Evolutionary conservation across 2,113 vertebrate genomes (phyloP), one percentile per base, ranked within the genome.

Genomic region (Caloenas nicobarica): DNA sequence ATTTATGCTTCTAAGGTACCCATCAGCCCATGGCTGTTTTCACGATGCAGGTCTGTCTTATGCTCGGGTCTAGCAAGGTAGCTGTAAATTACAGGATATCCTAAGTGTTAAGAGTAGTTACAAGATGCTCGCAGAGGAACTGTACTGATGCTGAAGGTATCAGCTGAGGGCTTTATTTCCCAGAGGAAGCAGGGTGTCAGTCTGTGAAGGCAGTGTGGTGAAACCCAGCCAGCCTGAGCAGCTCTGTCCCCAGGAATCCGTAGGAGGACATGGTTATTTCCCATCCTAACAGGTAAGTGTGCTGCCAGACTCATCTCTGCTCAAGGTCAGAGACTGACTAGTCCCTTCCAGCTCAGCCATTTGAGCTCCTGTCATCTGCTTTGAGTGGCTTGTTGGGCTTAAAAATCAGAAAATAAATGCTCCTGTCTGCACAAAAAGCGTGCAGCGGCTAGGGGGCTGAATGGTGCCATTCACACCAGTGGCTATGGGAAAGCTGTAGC

Each of bases 271-370:
- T 44, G n/a, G 72, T 78, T 86, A 61, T 83, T 95, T 93, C 78
- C 71, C 79, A 66, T 77, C 74, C 79, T 82, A 51, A 82, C 77
- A 96, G 94, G 95, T 96, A 95, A 95, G 93, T 78, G 81, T 89
- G 54, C 60, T 96, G 82, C 71, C 71, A 95, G 65, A 80, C 46
- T 81, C 40, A 11, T 76, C 73, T 82, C 58, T 9, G 18, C 12
- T 86, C 76, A 91, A 85, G 93, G 88, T 70, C 85, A 86, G 76
- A 90, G 71, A 78, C 87, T 84, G 95, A 71, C 76, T 76, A 79
- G 44, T 48, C 53, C 81, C 88, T 93, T 93, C 54, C 60, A 95
- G 36, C 42, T 22, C 48, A 50, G 48, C 48, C 48, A 24, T 50
- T 24, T 11, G 48, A 50, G 48, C 23, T 79, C 66, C 68, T 79